Percentiles rank a stretch among this genome's conserved stretches.
phyloP scores from a whole-genome alignment of 2,797 vertebrate species.

The Pipistrellus pygmaeus region DNA sequence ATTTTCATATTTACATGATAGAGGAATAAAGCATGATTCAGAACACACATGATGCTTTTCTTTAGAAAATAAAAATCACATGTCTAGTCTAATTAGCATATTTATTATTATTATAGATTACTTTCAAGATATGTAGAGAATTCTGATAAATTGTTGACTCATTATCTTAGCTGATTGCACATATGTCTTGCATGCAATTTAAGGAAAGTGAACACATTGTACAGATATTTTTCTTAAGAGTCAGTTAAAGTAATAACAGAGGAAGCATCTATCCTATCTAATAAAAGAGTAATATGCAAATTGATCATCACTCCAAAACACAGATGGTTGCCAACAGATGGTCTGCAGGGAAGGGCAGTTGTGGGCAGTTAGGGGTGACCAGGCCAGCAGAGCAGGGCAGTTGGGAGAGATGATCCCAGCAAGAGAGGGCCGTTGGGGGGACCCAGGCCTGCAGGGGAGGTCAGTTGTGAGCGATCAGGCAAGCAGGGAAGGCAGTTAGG shows the following conservation, averaged over 20 bases:
- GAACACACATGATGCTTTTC: conserved; percentile 48
- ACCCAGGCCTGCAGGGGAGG: no score
- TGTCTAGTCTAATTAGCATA: background rate
- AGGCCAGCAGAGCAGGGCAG: no score
- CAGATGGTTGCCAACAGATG: no score
- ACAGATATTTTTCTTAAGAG: conserved; percentile 68
- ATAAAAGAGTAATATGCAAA: no score
- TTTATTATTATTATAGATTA: background rate
- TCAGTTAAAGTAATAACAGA: conserved; percentile 80
- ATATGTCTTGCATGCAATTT: conserved; percentile 57
- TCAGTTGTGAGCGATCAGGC: no score
- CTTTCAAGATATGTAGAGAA: conserved; percentile 67
- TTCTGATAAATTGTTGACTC: conserved; percentile 63
- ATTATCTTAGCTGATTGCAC: conserved; percentile 46
- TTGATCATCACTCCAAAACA: no score
- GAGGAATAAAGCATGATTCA: conserved; percentile 57
- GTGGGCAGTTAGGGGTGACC: no score
- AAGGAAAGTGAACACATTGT: conserved; percentile 64
- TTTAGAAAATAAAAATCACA: conserved; percentile 65
- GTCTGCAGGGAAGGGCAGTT: no score
- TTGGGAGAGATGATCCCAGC: no score
- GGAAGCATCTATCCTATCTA: conserved; percentile 46
- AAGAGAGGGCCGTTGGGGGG: no score
- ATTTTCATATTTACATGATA: conserved; percentile 64
- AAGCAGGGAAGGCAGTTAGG: no score